Percentiles rank a stretch among this genome's conserved stretches.
phyloP scores from a whole-genome alignment of 2,888 invertebrate species.

The Amphipyra berbera region DNA sequence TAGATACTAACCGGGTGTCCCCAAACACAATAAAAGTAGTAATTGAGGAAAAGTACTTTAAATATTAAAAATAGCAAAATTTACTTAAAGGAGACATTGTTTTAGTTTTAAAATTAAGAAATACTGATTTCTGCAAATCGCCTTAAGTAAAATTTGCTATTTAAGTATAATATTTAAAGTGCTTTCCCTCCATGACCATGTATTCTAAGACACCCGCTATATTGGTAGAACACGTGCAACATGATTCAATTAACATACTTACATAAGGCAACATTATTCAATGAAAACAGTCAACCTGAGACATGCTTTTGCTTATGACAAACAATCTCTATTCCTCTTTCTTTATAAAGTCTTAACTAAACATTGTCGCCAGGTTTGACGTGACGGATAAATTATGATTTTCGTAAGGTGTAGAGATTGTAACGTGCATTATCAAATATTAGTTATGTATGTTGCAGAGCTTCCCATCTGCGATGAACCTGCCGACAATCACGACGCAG shows the following conservation, averaged over 20 bases:
- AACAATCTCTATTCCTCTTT: slow-evolving; percentile 13
- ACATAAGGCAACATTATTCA: slow-evolving; percentile 1
- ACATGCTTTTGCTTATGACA: neutral
- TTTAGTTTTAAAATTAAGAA: too few species aligned
- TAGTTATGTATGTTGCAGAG: slow-evolving; percentile 82
- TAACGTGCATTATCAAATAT: neutral
- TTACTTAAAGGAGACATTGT: too few species aligned
- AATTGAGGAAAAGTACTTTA: too few species aligned
- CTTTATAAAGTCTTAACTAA: neutral
- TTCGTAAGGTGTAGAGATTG: neutral
- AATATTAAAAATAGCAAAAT: too few species aligned
- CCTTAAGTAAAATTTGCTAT: too few species aligned
- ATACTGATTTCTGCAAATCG: too few species aligned
- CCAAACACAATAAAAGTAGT: too few species aligned
- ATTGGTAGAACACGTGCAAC: slow-evolving; percentile 26
- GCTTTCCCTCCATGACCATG: slow-evolving; percentile 16
- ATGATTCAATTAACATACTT: slow-evolving; percentile 16
- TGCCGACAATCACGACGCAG: slow-evolving; percentile 93
- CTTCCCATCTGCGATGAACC: slow-evolving; percentile 91
- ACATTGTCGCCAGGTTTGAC: neutral
- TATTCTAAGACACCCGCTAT: too few species aligned
- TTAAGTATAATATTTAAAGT: too few species aligned
- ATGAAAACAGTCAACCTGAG: slow-evolving; percentile 4
- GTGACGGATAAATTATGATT: neutral
- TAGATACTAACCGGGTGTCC: too few species aligned